Conservation (phyloP, 2,797 vertebrate species). For the Alcedo quadribrachys region DNA sequence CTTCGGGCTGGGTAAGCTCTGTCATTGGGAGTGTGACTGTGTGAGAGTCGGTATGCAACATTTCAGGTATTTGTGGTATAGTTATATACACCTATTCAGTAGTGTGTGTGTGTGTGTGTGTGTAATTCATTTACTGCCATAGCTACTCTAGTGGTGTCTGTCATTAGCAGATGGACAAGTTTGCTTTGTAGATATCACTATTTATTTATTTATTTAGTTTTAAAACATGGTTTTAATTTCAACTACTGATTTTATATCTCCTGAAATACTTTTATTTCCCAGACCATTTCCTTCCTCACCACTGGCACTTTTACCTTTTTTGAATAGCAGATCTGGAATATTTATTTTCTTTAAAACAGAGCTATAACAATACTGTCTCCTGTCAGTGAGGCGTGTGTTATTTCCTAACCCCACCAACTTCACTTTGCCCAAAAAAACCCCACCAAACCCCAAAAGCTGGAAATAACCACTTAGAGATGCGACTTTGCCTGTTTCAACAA, state of each 20-base stretch:
- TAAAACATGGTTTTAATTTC: background rate
- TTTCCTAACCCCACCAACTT: slow-evolving; percentile 33
- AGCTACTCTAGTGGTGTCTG: background rate
- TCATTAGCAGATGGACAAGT: background rate
- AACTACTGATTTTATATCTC: background rate
- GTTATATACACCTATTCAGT: accelerated
- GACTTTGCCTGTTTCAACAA: slow-evolving; percentile 52
- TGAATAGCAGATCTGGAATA: background rate
- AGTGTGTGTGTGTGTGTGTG: background rate
- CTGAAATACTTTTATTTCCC: slow-evolving; percentile 1
- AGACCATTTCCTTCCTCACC: background rate
- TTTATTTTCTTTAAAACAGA: background rate
- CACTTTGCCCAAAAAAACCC: background rate
- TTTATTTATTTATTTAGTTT: background rate
- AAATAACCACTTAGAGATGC: background rate
- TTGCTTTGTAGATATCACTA: background rate
- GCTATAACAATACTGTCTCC: background rate
- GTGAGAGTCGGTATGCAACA: background rate
- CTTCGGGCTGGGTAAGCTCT: background rate
- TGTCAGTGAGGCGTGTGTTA: background rate
- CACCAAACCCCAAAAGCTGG: background rate
- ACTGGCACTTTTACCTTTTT: background rate
- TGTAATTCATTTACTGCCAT: background rate
- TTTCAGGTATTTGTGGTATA: accelerated
- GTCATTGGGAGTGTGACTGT: background rate